These are phyloP conservation scores for Lycaena phlaeas DNA, from an alignment of 2,888 invertebrate species.

Conservation along the genomic window DNA sequence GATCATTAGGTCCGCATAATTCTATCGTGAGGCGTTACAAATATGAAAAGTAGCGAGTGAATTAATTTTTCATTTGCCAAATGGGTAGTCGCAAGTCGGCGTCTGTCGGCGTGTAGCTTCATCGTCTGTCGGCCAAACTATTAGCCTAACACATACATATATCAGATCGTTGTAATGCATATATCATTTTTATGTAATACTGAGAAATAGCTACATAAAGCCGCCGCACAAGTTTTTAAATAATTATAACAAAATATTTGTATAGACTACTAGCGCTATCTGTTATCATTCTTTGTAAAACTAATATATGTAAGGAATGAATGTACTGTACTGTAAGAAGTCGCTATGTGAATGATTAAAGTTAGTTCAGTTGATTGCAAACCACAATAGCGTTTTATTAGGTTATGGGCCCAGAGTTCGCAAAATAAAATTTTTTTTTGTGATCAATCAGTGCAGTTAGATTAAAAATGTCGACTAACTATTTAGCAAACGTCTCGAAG, in stretches of 20 bases:
- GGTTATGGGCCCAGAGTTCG: not conserved
- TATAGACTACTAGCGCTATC: too few species aligned
- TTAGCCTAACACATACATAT: not conserved
- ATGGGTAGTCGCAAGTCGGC: not conserved
- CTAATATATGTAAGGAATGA: too few species aligned
- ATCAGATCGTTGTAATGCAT: not conserved
- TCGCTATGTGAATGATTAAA: too few species aligned
- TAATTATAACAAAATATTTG: too few species aligned
- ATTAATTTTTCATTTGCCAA: slow-evolving; percentile 5
- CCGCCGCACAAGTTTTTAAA: too few species aligned
- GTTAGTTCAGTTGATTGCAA: too few species aligned
- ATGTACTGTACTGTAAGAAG: too few species aligned
- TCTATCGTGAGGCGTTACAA: not conserved
- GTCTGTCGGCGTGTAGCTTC: too few species aligned
- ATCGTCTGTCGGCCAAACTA: not conserved
- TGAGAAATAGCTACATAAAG: too few species aligned
- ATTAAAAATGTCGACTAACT: not conserved
- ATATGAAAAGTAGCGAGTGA: not conserved
- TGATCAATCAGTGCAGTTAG: not conserved
- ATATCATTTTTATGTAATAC: too few species aligned
- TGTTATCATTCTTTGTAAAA: too few species aligned
- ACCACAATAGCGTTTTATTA: too few species aligned
- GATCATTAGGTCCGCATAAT: not conserved
- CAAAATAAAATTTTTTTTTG: not conserved
- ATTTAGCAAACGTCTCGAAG: not conserved